Conservation (phyloP, 1,140 invertebrate genomes). For the Rhopalosiphum maidis region DNA sequence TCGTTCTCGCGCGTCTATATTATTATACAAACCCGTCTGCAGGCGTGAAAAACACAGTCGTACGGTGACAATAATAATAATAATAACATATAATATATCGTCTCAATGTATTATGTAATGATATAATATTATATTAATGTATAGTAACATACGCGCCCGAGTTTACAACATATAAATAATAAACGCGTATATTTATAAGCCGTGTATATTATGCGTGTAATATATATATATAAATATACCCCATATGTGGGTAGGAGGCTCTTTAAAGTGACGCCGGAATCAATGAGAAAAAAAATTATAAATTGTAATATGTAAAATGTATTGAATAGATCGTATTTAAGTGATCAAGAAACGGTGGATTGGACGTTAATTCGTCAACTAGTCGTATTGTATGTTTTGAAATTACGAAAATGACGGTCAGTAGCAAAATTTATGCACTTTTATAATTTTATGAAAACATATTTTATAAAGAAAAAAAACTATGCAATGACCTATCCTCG, state of each 20-base stretch:
- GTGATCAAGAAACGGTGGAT: too few relatives aligned
- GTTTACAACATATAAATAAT: not conserved
- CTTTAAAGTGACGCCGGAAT: not conserved
- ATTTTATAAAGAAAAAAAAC: too few relatives aligned
- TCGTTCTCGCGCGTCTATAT: not conserved
- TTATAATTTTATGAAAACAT: too few relatives aligned
- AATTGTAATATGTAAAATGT: not conserved
- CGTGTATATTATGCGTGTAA: not conserved
- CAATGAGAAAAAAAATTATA: not conserved
- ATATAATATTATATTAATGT: not conserved
- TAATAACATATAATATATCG: not conserved
- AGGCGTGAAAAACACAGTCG: not conserved
- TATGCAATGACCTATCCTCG: too few relatives aligned
- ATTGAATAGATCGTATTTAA: not conserved
- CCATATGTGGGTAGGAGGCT: not conserved
- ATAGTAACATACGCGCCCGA: not conserved
- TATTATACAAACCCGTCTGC: not conserved
- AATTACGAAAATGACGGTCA: too few relatives aligned
- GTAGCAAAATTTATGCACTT: too few relatives aligned
- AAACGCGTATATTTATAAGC: not conserved
- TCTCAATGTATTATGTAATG: too few relatives aligned
- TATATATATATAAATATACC: not conserved
- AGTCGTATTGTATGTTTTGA: too few relatives aligned
- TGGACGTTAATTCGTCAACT: too few relatives aligned
- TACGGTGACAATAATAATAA: constrained; percentile 1